A percentile compares a stretch with the other conserved stretches of the same genome.
Conservation (phyloP, 2,113 vertebrate species). For the Desmodus rotundus region DNA sequence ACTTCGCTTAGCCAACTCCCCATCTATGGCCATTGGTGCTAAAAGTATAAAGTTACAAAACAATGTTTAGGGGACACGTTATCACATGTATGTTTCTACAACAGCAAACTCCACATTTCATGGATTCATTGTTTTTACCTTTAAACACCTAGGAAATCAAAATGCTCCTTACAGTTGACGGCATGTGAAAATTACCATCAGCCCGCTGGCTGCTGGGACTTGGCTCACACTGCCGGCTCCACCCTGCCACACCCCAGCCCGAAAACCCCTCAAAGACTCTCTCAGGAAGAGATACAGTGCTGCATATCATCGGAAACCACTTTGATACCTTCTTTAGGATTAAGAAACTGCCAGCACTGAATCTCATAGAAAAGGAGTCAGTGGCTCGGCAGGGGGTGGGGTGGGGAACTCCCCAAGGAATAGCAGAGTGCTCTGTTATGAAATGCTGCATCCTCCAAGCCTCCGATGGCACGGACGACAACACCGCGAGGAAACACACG, state of each 20-base stretch:
- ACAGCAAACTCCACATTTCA: neutral
- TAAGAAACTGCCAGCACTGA: neutral
- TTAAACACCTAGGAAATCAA: neutral
- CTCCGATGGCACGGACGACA: neutral
- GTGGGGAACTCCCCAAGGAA: too few species aligned
- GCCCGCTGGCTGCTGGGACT: neutral
- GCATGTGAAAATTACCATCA: neutral
- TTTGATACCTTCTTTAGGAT: neutral
- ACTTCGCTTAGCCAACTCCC: neutral
- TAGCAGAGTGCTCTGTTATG: neutral
- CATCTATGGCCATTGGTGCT: neutral
- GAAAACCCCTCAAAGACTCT: neutral
- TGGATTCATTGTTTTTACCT: neutral
- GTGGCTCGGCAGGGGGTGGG: too few species aligned
- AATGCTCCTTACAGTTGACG: neutral
- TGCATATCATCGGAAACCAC: neutral
- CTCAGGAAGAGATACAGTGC: neutral
- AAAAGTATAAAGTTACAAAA: neutral
- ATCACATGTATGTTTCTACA: neutral
- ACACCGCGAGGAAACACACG: too few species aligned
- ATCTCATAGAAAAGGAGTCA: neutral
- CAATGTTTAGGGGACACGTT: neutral
- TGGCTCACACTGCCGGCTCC: neutral
- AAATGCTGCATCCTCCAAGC: neutral
- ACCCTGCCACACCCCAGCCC: neutral